phyloP scores from a whole-genome alignment of 2,113 vertebrate genomes.

The Phylloscopus trochilus region DNA sequence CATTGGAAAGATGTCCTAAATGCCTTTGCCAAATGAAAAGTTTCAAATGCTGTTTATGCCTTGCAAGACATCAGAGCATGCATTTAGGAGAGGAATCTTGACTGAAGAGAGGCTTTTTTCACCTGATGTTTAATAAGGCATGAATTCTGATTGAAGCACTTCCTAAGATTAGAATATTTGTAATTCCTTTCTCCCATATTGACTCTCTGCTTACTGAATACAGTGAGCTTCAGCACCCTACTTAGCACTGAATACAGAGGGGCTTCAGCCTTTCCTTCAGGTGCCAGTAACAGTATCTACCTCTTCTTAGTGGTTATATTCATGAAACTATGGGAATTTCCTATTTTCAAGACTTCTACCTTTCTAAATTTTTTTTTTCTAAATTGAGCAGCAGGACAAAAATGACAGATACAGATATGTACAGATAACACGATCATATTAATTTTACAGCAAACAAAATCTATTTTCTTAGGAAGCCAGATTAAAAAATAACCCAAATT shows the following conservation, averaged over 20 bases:
- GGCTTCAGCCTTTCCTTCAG: not conserved
- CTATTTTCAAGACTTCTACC: not conserved
- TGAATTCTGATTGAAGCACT: not conserved
- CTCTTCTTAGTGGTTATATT: not conserved
- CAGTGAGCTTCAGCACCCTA: not conserved
- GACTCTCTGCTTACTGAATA: not conserved
- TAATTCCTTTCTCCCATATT: not conserved
- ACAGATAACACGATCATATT: not conserved
- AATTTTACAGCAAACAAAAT: not conserved
- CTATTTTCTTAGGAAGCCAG: not conserved
- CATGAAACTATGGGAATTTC: not conserved
- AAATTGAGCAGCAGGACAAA: not conserved
- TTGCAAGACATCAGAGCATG: not conserved
- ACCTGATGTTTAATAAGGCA: not conserved
- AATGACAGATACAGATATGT: not conserved
- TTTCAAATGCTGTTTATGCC: not conserved
- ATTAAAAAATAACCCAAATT: not conserved
- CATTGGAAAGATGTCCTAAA: slow-evolving; percentile 7
- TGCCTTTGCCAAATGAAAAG: slow-evolving; percentile 2
- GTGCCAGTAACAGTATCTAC: not conserved
- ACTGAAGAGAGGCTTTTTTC: not conserved
- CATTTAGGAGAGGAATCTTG: not conserved
- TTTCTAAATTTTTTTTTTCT: not conserved
- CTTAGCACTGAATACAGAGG: not conserved
- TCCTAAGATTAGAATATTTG: not conserved